A percentile compares a stretch with the other conserved stretches of the same genome.
Evolutionary conservation across 2,797 vertebrate genomes (phyloP).

Genomic region (Austrolebias charrua): DNA sequence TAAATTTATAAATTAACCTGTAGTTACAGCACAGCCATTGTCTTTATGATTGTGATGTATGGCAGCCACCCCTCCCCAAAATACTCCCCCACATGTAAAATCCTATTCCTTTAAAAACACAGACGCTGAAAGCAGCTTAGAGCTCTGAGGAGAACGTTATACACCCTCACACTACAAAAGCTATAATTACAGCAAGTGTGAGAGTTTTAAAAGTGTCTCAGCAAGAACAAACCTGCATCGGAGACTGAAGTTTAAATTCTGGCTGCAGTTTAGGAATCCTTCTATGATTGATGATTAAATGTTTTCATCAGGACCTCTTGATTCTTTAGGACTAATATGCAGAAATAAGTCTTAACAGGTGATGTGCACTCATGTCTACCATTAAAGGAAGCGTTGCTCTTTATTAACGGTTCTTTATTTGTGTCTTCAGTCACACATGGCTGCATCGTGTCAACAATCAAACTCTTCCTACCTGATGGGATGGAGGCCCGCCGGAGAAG

Average conservation of each 20-base stretch:
- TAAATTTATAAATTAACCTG: background rate
- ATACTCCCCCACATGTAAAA: too few species aligned
- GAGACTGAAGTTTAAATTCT: too few species aligned
- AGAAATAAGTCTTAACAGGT: background rate
- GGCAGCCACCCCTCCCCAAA: background rate
- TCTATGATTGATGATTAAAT: background rate
- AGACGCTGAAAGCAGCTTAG: background rate
- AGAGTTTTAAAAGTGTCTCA: background rate
- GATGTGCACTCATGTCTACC: too few species aligned
- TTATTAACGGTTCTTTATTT: conserved; percentile 35
- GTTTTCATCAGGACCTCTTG: background rate
- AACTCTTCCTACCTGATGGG: conserved; percentile 98
- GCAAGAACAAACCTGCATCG: background rate
- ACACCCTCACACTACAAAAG: background rate
- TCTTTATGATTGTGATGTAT: background rate
- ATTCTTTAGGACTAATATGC: background rate
- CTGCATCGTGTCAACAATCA: conserved; percentile 98
- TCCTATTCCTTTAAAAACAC: background rate
- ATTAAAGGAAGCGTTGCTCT: background rate
- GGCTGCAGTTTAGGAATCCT: background rate
- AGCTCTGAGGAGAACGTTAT: background rate
- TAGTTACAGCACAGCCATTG: background rate
- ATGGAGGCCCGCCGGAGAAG: conserved; percentile 95
- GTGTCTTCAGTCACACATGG: conserved; percentile 94
- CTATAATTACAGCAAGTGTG: background rate